Percentiles rank a stretch among this genome's conserved stretches.
These are phyloP conservation scores for Tridacna crocea DNA, from an alignment of 2,888 invertebrate species.

Conservation along the genomic window DNA sequence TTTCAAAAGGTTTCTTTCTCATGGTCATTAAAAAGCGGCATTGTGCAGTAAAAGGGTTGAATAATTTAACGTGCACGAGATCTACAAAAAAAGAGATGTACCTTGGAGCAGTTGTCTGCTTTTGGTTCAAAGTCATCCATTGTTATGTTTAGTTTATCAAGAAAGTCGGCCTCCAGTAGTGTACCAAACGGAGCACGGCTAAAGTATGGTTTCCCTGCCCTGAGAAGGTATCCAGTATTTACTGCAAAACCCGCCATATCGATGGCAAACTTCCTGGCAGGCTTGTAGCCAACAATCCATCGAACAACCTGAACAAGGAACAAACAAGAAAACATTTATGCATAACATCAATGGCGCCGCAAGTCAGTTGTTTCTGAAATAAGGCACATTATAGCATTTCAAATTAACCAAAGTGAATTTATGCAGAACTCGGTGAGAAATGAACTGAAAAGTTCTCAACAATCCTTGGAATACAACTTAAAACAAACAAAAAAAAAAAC, in stretches of 20 bases:
- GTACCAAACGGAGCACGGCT: background rate
- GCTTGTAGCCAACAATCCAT: constrained; percentile 93
- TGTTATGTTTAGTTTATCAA: constrained; percentile 88
- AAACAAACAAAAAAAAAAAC: too few relatives aligned
- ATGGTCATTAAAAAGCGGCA: too few relatives aligned
- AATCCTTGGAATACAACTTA: too few relatives aligned
- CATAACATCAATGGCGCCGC: too few relatives aligned
- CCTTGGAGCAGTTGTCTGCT: constrained; percentile 94
- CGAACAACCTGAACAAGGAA: constrained; percentile 85
- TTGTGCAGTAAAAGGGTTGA: too few relatives aligned
- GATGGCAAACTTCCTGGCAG: constrained; percentile 94
- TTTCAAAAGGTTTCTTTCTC: too few relatives aligned
- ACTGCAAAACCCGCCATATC: constrained; percentile 98
- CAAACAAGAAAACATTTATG: too few relatives aligned
- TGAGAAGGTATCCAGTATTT: constrained; percentile 85
- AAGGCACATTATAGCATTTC: too few relatives aligned
- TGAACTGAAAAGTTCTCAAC: too few relatives aligned
- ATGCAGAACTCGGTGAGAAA: too few relatives aligned
- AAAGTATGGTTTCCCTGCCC: background rate
- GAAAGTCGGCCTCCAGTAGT: constrained; percentile 87
- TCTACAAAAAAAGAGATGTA: constrained; percentile 68
- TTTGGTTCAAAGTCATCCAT: constrained; percentile 93
- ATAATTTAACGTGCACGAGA: background rate
- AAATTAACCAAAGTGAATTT: too few relatives aligned
- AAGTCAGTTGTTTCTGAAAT: too few relatives aligned